Percentiles rank a stretch among this genome's conserved stretches.
Evolutionary conservation across 2,113 vertebrate species (phyloP).

Genomic region (Sterna hirundo): DNA sequence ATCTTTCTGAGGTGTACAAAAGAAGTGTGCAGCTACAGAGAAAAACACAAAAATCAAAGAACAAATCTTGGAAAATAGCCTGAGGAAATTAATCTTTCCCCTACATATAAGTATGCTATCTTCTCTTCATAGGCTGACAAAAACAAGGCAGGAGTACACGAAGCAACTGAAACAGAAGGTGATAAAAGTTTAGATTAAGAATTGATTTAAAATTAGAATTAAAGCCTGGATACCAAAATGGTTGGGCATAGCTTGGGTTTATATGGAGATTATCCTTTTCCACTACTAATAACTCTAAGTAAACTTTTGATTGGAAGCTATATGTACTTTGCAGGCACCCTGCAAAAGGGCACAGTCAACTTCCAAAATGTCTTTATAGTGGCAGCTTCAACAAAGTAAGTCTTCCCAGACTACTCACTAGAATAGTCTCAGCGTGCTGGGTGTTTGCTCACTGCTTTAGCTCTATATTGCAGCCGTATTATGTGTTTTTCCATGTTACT

Average conservation of each 20-base stretch:
- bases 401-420: neutral
- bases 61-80: neutral
- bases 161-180: neutral
- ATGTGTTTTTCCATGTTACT: neutral
- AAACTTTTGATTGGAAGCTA: neutral
- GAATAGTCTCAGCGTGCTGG: neutral
- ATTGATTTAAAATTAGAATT: neutral
- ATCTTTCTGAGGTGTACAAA: neutral
- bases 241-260: neutral
- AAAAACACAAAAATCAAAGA: neutral
- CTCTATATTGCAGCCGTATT: neutral
- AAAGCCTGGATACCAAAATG: neutral
- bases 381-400: neutral
- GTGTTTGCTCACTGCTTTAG: neutral
- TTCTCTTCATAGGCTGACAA: neutral
- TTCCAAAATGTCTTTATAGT: neutral
- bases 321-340: neutral
- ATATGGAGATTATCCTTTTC: neutral
- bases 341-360: neutral
- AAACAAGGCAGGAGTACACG: neutral
- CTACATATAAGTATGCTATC: neutral
- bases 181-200: neutral
- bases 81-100: neutral
- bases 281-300: neutral
- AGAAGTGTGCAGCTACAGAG: neutral